Evolutionary conservation across 2,113 vertebrate species (phyloP).

Genomic region (Diadophis punctatus): DNA sequence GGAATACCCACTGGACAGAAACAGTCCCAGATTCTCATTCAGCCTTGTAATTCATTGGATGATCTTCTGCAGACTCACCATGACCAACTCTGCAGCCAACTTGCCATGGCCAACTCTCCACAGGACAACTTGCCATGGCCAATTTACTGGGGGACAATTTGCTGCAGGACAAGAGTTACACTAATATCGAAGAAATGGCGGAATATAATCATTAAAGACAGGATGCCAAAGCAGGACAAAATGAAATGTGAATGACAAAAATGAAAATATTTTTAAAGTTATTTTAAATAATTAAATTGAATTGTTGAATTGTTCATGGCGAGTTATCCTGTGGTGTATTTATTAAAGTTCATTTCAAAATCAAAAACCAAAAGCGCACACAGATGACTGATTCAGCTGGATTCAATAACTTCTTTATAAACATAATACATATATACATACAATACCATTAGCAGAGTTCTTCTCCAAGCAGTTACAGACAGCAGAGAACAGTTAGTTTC

Average conservation of each 20-base stretch:
- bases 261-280: background rate
- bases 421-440: too few species aligned
- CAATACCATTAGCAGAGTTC: too few species aligned
- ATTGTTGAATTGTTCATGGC: background rate
- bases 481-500: too few species aligned
- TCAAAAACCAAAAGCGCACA: too few species aligned
- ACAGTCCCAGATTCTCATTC: background rate
- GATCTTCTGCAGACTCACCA: background rate
- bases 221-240: background rate
- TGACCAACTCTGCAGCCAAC: background rate
- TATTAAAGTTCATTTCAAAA: too few species aligned
- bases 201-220: background rate
- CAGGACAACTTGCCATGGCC: background rate
- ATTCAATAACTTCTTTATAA: too few species aligned
- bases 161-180: background rate
- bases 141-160: background rate
- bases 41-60: background rate
- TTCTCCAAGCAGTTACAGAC: too few species aligned
- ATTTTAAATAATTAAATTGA: background rate
- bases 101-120: background rate
- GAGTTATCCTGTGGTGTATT: too few species aligned
- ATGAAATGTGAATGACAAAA: background rate
- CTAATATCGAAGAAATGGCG: background rate
- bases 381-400: too few species aligned
- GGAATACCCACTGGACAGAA: background rate